phyloP scores from a whole-genome alignment of 2,888 invertebrate genomes.

The Aromia moschata region DNA sequence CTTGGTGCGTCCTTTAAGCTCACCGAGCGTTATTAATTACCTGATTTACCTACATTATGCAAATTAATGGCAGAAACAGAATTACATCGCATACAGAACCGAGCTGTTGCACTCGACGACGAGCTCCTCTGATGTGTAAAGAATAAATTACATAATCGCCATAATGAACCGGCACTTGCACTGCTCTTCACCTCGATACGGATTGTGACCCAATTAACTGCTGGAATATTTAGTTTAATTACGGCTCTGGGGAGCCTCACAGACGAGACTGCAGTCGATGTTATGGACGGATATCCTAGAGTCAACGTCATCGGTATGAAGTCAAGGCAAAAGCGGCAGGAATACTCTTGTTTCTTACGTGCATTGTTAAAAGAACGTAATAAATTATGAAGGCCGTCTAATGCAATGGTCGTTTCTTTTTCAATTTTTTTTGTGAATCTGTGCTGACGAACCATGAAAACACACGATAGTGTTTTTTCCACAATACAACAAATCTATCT shows the following conservation, averaged over 20 bases:
- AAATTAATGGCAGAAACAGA: conserved; percentile 14
- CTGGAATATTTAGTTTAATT: neutral
- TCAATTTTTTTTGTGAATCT: too few relatives aligned
- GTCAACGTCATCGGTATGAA: too few relatives aligned
- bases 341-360: too few relatives aligned
- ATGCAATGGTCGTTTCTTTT: too few relatives aligned
- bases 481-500: too few relatives aligned
- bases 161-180: conserved; percentile 10
- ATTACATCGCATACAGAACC: conserved; percentile 14
- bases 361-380: too few relatives aligned
- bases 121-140: conserved; percentile 6
- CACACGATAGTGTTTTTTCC: too few relatives aligned
- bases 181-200: neutral
- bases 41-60: conserved; percentile 7
- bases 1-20: neutral
- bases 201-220: conserved; percentile 1
- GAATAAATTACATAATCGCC: conserved; percentile 8
- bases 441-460: too few relatives aligned
- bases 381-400: too few relatives aligned
- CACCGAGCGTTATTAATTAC: conserved; percentile 1
- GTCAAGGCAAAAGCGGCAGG: too few relatives aligned
- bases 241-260: neutral
- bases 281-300: too few relatives aligned
- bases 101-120: conserved; percentile 10
- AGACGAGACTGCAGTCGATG: too few relatives aligned